phyloP scores from a whole-genome alignment of 2,888 invertebrate genomes.

The Parnassius glacialis region DNA sequence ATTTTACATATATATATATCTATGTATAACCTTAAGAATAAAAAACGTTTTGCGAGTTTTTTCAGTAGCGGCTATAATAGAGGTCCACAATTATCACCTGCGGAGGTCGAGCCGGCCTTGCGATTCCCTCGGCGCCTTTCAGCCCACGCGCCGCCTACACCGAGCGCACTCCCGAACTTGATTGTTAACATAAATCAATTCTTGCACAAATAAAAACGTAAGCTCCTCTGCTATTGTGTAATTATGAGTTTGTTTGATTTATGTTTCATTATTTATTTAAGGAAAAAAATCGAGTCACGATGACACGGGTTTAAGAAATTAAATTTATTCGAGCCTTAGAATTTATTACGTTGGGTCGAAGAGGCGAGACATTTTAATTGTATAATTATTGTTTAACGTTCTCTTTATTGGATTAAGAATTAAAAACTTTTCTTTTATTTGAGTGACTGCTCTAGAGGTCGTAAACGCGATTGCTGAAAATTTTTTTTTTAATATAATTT shows the following conservation, averaged over 20 bases:
- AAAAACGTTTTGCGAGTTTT: not conserved
- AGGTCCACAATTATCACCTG: conserved; percentile 58
- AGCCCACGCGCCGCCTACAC: conserved; percentile 51
- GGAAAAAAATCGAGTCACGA: conserved; percentile 3
- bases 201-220: conserved; percentile 41
- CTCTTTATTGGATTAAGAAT: too few relatives aligned
- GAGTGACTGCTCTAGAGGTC: too few relatives aligned
- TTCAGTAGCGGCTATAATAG: conserved; percentile 29
- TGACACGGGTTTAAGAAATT: conserved; percentile 23
- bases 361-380: too few relatives aligned
- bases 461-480: too few relatives aligned
- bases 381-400: too few relatives aligned
- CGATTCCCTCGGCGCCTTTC: conserved; percentile 44
- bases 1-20: too few relatives aligned
- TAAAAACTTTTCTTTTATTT: not conserved
- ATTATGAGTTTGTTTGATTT: conserved; percentile 63
- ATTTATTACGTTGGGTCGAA: too few relatives aligned
- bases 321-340: too few relatives aligned
- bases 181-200: conserved; percentile 53
- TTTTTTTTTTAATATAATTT: too few relatives aligned
- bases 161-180: conserved; percentile 28
- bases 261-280: conserved; percentile 49
- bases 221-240: conserved; percentile 40
- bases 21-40: too few relatives aligned
- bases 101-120: conserved; percentile 45